Base-by-base conservation (phyloP, 2,888 invertebrate genomes). In the Pandemis corylana region DNA sequence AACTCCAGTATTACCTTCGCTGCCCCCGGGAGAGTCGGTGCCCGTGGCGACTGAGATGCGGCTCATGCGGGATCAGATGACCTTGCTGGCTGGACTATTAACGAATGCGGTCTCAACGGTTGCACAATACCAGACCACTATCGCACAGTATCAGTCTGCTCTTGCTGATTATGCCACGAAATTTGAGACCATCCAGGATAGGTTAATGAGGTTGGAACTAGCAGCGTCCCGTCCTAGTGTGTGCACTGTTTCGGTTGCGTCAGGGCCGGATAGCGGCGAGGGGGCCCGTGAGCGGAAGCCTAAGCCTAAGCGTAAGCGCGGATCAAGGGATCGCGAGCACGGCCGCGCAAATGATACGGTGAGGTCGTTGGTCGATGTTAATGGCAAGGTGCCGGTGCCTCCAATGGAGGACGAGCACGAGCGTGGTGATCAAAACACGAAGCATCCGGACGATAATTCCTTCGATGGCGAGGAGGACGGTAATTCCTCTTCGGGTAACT, bases 131-230 rank as follows among this genome's bases (percentile, higher is more conserved):
- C 20, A 20, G 20, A 20, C 20, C 20, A 20, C 20, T 20, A 20
- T 20, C 20, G 20, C 20, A 20, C 20, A 20, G 5, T 68, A 59
- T 20, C 68, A 59, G 28, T 15, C 10, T 6, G 42, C 68, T 6
- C 68, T 68, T 13, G 59, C 44, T 7, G 59, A 46, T 12, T 12
- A 15, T 44, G n/a, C 44, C 1, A 10, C 0, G 13, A 68, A 61
- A 20, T 61, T 68, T 28, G 68, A 68, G 15, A 3, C 42, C 7
- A 28, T 68, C 59, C 28, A 61, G 13, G 68, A 68, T 0, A 59
- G 44, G 51, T 44, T 68, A 0, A 6, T 5, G 13, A 61, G 61
- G 10, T 10, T 68, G 13, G 68, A 68, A 13, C 46, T 44, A 3
- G 5, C 46, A 15, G 0, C 7, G 20, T 51, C 46, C 7, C 9